These are phyloP conservation scores for Drosophila sproati DNA, from an alignment of 1,140 invertebrate species.

Conservation along the genomic window DNA sequence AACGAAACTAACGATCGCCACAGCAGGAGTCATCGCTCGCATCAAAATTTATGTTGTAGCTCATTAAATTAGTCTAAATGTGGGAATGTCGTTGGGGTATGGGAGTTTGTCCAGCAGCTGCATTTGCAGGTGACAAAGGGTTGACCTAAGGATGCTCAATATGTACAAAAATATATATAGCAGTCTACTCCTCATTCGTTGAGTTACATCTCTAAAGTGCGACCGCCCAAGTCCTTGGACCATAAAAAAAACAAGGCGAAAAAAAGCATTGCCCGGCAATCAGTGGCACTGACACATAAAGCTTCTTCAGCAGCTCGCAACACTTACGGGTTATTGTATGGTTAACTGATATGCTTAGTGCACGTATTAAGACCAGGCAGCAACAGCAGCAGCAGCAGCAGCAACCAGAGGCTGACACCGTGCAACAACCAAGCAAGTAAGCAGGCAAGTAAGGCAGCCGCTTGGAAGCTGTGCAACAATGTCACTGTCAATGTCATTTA, in stretches of 20 bases:
- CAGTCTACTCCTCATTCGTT: constrained; percentile 10
- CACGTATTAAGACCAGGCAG: constrained; percentile 73
- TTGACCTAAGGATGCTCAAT: constrained; percentile 5
- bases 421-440: constrained; percentile 1
- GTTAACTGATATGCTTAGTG: constrained; percentile 82
- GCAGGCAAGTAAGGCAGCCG: constrained; percentile 6
- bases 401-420: constrained; percentile 6
- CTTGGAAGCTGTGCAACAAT: constrained; percentile 63
- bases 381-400: background rate
- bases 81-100: constrained; percentile 20
- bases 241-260: background rate
- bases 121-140: constrained; percentile 39
- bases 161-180: too few relatives aligned
- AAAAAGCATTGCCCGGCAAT: constrained; percentile 60
- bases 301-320: constrained; percentile 81
- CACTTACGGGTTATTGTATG: constrained; percentile 77
- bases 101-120: constrained; percentile 8
- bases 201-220: constrained; percentile 36
- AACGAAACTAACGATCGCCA: constrained; percentile 53
- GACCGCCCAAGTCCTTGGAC: constrained; percentile 5
- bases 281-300: constrained; percentile 79
- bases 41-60: constrained; percentile 77
- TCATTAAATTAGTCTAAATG: constrained; percentile 80
- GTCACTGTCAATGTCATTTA: constrained; percentile 83
- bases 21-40: constrained; percentile 64